Evolutionary conservation across 2,797 vertebrate species (phyloP), one percentile per base, ranked within the genome.

Genomic region (Delichon dasypus): DNA sequence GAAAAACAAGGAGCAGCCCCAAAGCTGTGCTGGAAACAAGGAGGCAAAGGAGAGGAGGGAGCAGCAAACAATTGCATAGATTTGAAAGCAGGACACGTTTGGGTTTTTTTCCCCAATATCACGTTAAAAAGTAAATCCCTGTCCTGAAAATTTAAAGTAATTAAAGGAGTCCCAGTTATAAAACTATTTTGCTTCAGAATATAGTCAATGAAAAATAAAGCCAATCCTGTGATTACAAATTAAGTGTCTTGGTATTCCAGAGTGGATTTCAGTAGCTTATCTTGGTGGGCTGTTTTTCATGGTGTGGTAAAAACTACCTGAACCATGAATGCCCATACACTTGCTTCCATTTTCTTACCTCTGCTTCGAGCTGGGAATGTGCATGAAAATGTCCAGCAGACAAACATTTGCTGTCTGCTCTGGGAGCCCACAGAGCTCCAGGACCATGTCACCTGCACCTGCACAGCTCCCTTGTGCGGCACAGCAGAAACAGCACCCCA

Each of bases 401-500:
- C 2, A 51, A 78, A 36, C 7, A 5, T 65, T 74, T 74, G 5
- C 23, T 5, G 2, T 29, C 30, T 57, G 50, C 17, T 60, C 38
- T 70, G 51, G 16, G 27, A 53, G 42, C 25, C 22, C 5, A 1
- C 19, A 14, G 0, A 0, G 13, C 18, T 40, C 64, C 1, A 1
- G n/a, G 5, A 45, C 7, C 14, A 51, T 7, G 1, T 19, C 50
- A 71, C 13, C 53, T 51, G 15, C 34, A 16, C 34, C 40, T 61
- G n/a, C 58, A 25, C 1, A 3, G 11, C 23, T 81, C 61, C 75
- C 30, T 17, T 7, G 1, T 1, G 26, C 58, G 23, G 10, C 26
- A 51, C 0, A 0, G n/a, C 44, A 55, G 45, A 72, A 62, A 7
- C 62, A 87, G n/a, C 26, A 18, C 20, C 3, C 1, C 0, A 1